Evolutionary conservation across 2,888 invertebrate species (phyloP).

Genomic region (Amphipyra berbera): DNA sequence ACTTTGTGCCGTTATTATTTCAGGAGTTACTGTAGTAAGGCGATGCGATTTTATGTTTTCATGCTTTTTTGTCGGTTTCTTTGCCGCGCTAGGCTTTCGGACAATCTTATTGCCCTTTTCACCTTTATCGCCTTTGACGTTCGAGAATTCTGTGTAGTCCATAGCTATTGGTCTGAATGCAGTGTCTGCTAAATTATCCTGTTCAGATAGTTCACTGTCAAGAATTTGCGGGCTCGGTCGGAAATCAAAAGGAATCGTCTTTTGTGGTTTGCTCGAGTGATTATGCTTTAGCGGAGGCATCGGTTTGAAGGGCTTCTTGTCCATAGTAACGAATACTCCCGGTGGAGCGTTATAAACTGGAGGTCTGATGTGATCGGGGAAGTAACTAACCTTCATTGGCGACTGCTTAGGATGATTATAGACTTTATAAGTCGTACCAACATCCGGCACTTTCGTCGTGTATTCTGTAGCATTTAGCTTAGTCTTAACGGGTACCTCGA

Average conservation of each 20-base stretch:
- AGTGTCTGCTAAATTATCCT: conserved; percentile 75
- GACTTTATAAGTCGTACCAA: conserved; percentile 64
- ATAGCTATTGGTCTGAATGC: conserved; percentile 82
- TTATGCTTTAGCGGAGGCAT: conserved; percentile 82
- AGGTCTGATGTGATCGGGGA: conserved; percentile 79
- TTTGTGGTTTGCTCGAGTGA: conserved; percentile 70
- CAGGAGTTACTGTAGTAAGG: conserved; percentile 74
- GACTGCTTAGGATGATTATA: conserved; percentile 68
- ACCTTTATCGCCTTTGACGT: conserved; percentile 56
- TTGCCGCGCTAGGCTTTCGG: conserved; percentile 65
- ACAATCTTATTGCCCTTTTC: conserved; percentile 65
- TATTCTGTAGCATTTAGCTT: conserved; percentile 66
- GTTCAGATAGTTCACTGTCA: conserved; percentile 75
- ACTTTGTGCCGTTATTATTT: conserved; percentile 78
- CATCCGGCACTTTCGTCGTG: conserved; percentile 71
- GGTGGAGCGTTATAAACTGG: conserved; percentile 86
- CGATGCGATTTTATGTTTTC: conserved; percentile 70
- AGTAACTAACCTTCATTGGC: conserved; percentile 74
- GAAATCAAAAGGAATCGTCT: conserved; percentile 75
- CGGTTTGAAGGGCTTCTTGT: conserved; percentile 86
- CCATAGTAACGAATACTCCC: conserved; percentile 85
- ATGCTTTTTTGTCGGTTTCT: conserved; percentile 76
- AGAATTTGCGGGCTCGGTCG: conserved; percentile 84
- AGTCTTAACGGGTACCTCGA: conserved; percentile 64
- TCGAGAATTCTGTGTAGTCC: conserved; percentile 63